Base-by-base conservation (phyloP, 2,888 invertebrate genomes). In the Lordiphosa fenestrarum region DNA sequence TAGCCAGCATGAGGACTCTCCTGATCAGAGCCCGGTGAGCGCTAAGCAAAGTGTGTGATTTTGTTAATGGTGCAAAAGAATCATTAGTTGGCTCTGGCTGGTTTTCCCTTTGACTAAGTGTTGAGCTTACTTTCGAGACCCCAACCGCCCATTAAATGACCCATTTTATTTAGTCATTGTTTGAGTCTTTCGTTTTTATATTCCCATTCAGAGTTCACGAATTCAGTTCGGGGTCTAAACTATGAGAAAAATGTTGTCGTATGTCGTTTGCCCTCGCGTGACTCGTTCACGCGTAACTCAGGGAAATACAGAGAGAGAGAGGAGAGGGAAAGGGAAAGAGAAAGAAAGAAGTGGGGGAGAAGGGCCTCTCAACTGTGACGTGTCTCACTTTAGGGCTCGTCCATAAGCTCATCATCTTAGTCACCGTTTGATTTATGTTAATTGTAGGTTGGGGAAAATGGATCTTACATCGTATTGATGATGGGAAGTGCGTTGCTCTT, bases 11-110 rank as follows among this genome's bases (percentile, higher is more conserved):
- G 78, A 57, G 89, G 87, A 76, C 90, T 88, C 71, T 90, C 90
- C 78, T 91, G 91, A 80, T 91, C 91, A 66, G 90, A 89, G 75
- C 89, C 89, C 66, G 90, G 89, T 74, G 90, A 90, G 80, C 89
- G 86, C 89, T 90, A 84, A 30, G 30, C 30, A 6, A 0, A 77
- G 84, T 71, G 15, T 48, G 40, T 37, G 40, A 7, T 37, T 19
- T 35, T 35, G 40, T 57, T 59, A 44, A 48, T 69, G 50, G 58
- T 63, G 64, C 36, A 38, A 25, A 35, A 53, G 47, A 15, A 42
- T 51, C 37, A 48, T 53, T 61, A 59, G 58, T 64, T 15, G 15
- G 15, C 15, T 15, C 2, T 56, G 53, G 30, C 25, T 46, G 35
- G 13, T 42, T 25, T 25, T 25, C 25, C 25, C 25, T 6, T 25